Conservation (phyloP, 2,797 vertebrate species). For the Gymnopithys bicolor region DNA sequence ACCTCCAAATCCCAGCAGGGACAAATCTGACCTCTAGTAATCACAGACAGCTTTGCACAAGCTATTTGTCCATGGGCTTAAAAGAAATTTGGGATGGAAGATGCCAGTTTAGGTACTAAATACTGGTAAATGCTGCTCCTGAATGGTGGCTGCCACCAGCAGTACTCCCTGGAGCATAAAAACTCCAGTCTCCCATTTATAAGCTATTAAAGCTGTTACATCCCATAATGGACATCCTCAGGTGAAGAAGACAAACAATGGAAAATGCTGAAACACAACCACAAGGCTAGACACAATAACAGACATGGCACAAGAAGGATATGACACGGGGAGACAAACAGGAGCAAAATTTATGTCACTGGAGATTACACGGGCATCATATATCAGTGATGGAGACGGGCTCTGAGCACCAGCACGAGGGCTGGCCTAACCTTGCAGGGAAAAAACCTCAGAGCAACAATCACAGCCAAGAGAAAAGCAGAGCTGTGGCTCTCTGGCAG, state of each 20-base stretch:
- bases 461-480: not conserved
- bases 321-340: constrained; percentile 52
- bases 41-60: rapidly evolving
- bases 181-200: not conserved
- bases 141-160: not conserved
- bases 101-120: not conserved
- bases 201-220: constrained; percentile 45
- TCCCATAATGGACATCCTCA: constrained; percentile 58
- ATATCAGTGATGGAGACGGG: not conserved
- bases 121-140: not conserved
- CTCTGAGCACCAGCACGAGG: not conserved
- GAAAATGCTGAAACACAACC: not conserved
- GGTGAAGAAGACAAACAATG: constrained; percentile 54
- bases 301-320: constrained; percentile 39
- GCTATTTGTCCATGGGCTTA: not conserved
- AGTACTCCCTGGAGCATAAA: not conserved
- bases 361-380: constrained; percentile 50
- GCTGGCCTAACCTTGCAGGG: not conserved
- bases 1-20: not conserved
- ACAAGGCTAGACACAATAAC: constrained; percentile 21
- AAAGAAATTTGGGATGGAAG: not conserved
- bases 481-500: not conserved
- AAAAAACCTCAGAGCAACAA: not conserved
- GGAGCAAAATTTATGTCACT: constrained; percentile 57
- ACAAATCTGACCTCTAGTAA: not conserved